Evolutionary conservation across 2,797 vertebrate genomes (phyloP), one percentile per base, ranked within the genome.

Genomic region (Eulemur mongoz): DNA sequence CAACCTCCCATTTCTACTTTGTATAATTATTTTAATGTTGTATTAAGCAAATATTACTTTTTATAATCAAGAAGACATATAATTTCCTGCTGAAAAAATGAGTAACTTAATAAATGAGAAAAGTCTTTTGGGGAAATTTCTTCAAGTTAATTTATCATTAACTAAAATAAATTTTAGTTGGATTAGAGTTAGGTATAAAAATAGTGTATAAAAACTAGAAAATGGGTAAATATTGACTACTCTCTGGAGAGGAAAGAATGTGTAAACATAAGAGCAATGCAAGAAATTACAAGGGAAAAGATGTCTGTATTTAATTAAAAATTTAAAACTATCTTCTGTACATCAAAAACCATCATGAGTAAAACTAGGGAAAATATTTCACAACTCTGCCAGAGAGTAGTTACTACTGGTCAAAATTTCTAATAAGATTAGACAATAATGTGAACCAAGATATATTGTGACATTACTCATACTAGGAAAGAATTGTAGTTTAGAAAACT

Each of bases 111-210:
- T 84, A 95, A 92, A 50, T 50, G 52, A 93, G 22, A 91, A 85
- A 61, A 81, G 13, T 8, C 27, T 86, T 87, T 59, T 5, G 11
- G 48, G 63, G 65, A 54, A 40, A 93, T 45, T 9, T 78, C 73
- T 91, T 89, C 90, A 86, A 86, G 20, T 73, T 79, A 92, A 40
- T 92, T 87, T 92, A 87, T 91, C 59, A 88, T 38, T 91, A 90
- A 91, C 35, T 48, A 65, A 91, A 72, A 91, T 94, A 87, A 94
- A 85, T 92, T 94, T 87, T 93, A 91, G 45, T 84, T 95, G 59
- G 23, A 84, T 91, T 96, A 57, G 72, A 87, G 40, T 86, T 92
- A 95, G 59, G 20, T 84, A 85, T 88, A 83, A 89, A 96, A 94
- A 70, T 25, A 87, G 76, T 65, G 67, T 83, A 79, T 84, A 96